Conservation (phyloP, 2,113 vertebrate genomes). For the Donacobius atricapilla region DNA sequence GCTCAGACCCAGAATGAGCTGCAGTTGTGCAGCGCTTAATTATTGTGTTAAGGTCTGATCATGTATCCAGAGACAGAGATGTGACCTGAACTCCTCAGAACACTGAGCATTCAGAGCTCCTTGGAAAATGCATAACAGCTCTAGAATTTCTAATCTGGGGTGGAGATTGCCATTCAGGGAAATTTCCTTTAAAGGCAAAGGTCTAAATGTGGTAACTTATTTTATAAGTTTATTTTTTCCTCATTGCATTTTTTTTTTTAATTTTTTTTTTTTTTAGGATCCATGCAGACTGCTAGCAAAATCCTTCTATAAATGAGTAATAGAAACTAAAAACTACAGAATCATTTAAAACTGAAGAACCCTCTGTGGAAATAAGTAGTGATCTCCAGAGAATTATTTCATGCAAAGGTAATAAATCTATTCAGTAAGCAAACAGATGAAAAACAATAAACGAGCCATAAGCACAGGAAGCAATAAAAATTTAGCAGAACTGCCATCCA, state of each 20-base stretch:
- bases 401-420: slow-evolving; percentile 40
- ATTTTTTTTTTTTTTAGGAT: not conserved
- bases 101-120: not conserved
- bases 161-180: not conserved
- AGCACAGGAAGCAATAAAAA: slow-evolving; percentile 6
- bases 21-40: not conserved
- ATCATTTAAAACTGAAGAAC: not conserved
- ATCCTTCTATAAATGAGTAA: not conserved
- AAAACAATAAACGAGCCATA: slow-evolving; percentile 50
- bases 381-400: slow-evolving; percentile 37
- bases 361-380: not conserved
- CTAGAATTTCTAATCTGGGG: not conserved
- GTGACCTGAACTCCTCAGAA: not conserved
- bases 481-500: slow-evolving; percentile 9
- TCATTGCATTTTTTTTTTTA: not conserved
- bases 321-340: not conserved
- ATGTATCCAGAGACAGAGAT: not conserved
- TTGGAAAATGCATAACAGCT: not conserved
- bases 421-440: slow-evolving; percentile 39
- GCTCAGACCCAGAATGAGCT: not conserved
- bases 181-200: not conserved
- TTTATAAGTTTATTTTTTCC: accelerated
- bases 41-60: not conserved
- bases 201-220: not conserved
- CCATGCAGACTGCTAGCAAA: not conserved